Conservation (phyloP, 2,113 vertebrate species). For the Tetrao urogallus region DNA sequence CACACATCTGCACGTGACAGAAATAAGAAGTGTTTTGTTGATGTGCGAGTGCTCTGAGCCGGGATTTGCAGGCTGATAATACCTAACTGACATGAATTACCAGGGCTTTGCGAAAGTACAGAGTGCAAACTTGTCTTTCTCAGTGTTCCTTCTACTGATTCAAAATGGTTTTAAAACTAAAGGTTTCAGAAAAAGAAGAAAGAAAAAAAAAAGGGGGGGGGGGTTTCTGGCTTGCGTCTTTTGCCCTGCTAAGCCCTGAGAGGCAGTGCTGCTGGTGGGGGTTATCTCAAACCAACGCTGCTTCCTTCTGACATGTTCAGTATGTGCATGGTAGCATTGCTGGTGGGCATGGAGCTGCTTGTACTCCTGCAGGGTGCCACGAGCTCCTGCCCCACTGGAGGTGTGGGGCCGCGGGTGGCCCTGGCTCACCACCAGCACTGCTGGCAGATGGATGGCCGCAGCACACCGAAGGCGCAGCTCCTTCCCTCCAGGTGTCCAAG, state of each 20-base stretch:
- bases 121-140: background rate
- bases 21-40: background rate
- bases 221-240: background rate
- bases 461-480: background rate
- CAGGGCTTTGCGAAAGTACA: background rate
- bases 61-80: background rate
- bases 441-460: background rate
- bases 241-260: accelerated
- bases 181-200: background rate
- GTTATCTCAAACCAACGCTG: background rate
- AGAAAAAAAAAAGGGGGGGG: background rate
- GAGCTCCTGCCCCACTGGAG: background rate
- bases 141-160: background rate
- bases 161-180: background rate
- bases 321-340: accelerated
- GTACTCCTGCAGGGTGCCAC: background rate
- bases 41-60: background rate
- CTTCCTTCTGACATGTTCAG: background rate
- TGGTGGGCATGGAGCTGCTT: background rate
- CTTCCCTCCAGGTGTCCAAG: background rate
- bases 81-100: background rate
- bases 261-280: accelerated
- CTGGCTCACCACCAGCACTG: background rate
- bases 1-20: background rate
- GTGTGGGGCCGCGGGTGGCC: accelerated